A percentile compares a stretch with the other conserved stretches of the same genome.
These are phyloP conservation scores for Akabosia matsudoensis DNA, from an alignment of 1,140 invertebrate genomes.

Conservation along the genomic window DNA sequence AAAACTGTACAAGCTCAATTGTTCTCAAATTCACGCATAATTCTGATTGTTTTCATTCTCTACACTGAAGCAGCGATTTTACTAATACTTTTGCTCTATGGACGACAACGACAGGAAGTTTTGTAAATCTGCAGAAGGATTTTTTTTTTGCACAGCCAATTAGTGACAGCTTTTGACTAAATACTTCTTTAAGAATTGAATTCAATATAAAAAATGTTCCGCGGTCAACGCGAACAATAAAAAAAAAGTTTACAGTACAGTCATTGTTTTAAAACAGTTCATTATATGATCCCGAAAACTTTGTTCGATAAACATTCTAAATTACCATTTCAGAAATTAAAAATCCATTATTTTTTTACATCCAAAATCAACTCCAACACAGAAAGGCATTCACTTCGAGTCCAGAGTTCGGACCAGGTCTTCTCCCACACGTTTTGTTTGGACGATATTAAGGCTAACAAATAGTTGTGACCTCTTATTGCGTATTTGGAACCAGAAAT, in stretches of 20 bases:
- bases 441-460: conserved; percentile 8
- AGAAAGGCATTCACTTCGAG: conserved; percentile 8
- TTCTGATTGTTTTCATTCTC: no score
- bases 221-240: conserved; percentile 20
- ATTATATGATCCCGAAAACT: background rate
- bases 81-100: no score
- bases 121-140: no score
- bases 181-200: no score
- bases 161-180: no score
- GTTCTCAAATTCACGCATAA: no score
- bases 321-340: background rate
- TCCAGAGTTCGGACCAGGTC: no score
- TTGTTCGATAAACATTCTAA: background rate
- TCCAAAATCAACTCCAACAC: conserved; percentile 1
- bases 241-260: no score
- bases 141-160: no score
- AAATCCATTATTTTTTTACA: background rate
- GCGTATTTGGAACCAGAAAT: background rate
- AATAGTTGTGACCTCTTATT: background rate
- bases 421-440: background rate
- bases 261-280: background rate
- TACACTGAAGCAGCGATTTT: no score
- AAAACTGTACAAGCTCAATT: no score
- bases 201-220: background rate
- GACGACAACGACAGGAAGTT: no score